Percentiles rank a stretch among this genome's conserved stretches.
phyloP scores from a whole-genome alignment of 2,113 vertebrate species.

The Cyprinodon variegatus region DNA sequence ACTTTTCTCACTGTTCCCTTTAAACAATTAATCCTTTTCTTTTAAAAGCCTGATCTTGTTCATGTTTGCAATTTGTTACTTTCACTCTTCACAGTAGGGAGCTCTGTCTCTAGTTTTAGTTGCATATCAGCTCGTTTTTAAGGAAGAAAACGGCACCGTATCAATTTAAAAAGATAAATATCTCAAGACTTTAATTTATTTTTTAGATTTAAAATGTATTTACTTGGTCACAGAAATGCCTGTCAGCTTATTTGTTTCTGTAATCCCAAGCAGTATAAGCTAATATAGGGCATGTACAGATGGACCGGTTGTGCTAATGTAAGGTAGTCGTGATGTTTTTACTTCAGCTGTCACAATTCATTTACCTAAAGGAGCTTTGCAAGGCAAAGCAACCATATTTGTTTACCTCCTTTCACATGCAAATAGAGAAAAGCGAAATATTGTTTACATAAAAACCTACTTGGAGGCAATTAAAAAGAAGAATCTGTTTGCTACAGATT shows the following conservation, averaged over 20 bases:
- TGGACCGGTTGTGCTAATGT: slow-evolving; percentile 6
- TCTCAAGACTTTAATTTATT: neutral
- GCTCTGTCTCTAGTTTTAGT: neutral
- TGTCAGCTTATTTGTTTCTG: neutral
- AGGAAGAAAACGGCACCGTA: neutral
- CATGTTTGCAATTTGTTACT: slow-evolving; percentile 26
- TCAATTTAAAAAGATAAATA: neutral
- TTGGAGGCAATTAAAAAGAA: slow-evolving; percentile 8
- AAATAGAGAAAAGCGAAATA: neutral
- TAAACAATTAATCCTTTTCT: slow-evolving; percentile 26
- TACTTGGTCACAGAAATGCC: neutral
- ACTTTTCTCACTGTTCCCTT: slow-evolving; percentile 25
- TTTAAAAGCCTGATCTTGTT: slow-evolving; percentile 49
- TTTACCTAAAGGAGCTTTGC: slow-evolving; percentile 14
- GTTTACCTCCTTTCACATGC: slow-evolving; percentile 4
- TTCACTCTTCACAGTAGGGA: neutral
- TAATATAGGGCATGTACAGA: slow-evolving; percentile 14
- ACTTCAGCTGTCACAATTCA: slow-evolving; percentile 12
- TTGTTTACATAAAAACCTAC: slow-evolving; percentile 1
- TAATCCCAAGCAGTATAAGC: neutral
- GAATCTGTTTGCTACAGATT: slow-evolving; percentile 3
- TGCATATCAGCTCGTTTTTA: neutral
- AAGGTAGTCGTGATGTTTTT: neutral
- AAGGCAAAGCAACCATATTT: slow-evolving; percentile 20
- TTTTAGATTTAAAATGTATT: neutral